Conservation (phyloP, 2,797 vertebrate species). For the Phalloptychus januarius region DNA sequence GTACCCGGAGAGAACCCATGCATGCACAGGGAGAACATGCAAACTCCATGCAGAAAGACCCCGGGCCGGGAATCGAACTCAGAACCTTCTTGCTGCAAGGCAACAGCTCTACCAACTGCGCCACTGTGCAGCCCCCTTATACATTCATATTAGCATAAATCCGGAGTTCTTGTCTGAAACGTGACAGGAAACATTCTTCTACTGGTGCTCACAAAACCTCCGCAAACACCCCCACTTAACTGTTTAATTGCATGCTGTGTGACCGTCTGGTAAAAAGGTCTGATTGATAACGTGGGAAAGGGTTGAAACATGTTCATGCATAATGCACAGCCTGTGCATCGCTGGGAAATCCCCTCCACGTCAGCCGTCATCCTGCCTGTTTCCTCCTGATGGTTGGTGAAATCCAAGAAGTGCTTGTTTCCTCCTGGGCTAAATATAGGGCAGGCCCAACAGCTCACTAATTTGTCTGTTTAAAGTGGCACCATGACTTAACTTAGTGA, state of each 20-base stretch:
- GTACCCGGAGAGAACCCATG: too few species aligned
- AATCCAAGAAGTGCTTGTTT: slow-evolving; percentile 47
- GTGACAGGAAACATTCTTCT: background rate
- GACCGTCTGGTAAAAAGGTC: background rate
- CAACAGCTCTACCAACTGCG: too few species aligned
- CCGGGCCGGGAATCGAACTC: too few species aligned
- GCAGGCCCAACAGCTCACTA: slow-evolving; percentile 52
- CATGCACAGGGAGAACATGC: too few species aligned
- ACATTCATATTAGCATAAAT: background rate
- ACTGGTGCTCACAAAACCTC: background rate
- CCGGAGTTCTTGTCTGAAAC: background rate
- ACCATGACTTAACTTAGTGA: slow-evolving; percentile 23
- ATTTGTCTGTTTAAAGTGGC: slow-evolving; percentile 42
- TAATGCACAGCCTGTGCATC: slow-evolving; percentile 26
- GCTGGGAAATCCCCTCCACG: slow-evolving; percentile 46
- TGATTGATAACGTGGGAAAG: slow-evolving; percentile 4
- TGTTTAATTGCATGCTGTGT: background rate
- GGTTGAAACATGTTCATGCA: slow-evolving; percentile 2
- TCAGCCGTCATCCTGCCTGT: slow-evolving; percentile 50
- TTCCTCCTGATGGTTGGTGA: slow-evolving; percentile 43
- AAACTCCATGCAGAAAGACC: too few species aligned
- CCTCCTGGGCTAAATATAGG: slow-evolving; percentile 35
- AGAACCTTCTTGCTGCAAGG: too few species aligned
- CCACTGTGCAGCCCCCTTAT: too few species aligned
- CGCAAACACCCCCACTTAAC: background rate